Percentiles rank a stretch among this genome's conserved stretches.
These are phyloP conservation scores for Melanostoma mellinum DNA, from an alignment of 2,888 invertebrate genomes.

Conservation along the genomic window DNA sequence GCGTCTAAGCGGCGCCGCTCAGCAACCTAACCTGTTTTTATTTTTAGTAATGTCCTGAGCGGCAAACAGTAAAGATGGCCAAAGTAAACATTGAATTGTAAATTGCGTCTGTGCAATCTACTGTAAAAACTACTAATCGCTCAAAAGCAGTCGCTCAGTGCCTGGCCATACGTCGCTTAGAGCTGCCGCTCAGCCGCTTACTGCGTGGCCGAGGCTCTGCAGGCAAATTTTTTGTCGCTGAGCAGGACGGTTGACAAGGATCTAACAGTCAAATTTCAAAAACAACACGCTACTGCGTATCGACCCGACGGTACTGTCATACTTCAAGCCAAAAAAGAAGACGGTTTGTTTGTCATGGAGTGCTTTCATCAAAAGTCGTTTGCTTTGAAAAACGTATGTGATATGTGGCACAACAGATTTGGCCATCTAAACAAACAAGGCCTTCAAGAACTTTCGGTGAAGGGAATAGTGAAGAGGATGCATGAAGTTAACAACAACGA, in stretches of 20 bases:
- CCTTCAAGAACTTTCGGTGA: slow-evolving; percentile 47
- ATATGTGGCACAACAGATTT: slow-evolving; percentile 57
- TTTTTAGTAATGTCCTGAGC: too few species aligned
- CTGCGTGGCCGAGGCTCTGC: too few species aligned
- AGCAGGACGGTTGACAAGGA: slow-evolving; percentile 67
- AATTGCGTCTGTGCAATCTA: too few species aligned
- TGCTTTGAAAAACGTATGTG: slow-evolving; percentile 22
- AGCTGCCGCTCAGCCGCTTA: too few species aligned
- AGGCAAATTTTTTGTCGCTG: slow-evolving; percentile 67
- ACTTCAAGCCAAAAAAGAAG: slow-evolving; percentile 24
- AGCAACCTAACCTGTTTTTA: too few species aligned
- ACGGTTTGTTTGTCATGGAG: slow-evolving; percentile 31
- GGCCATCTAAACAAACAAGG: slow-evolving; percentile 60
- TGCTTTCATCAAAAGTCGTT: slow-evolving; percentile 8
- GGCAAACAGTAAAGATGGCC: too few species aligned
- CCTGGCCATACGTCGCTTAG: too few species aligned
- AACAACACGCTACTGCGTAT: slow-evolving; percentile 36
- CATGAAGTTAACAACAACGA: slow-evolving; percentile 18
- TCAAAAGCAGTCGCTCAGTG: too few species aligned
- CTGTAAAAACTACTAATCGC: too few species aligned
- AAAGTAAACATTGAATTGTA: too few species aligned
- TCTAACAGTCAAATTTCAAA: slow-evolving; percentile 55
- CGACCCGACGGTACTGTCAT: slow-evolving; percentile 31
- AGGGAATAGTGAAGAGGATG: slow-evolving; percentile 57
- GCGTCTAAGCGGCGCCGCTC: too few species aligned